phyloP scores from a whole-genome alignment of 2,888 invertebrate genomes.

The Drosophila buzzatii region DNA sequence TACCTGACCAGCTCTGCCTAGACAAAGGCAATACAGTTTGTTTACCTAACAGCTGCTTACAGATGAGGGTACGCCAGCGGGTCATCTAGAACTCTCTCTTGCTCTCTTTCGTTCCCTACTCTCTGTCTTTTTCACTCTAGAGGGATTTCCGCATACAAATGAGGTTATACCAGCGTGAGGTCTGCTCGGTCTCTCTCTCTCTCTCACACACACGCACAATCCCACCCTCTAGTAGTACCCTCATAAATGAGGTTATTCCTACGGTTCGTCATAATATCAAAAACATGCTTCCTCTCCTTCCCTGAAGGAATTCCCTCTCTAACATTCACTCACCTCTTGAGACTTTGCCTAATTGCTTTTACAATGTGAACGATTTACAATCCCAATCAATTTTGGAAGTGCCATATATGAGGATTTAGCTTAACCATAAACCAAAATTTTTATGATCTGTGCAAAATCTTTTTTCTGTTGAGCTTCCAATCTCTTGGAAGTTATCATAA shows the following conservation, averaged over 20 bases:
- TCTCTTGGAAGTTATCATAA: no score
- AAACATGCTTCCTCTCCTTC: background rate
- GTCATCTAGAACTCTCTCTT: background rate
- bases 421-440: background rate
- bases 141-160: background rate
- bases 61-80: conserved; percentile 43
- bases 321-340: background rate
- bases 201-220: background rate
- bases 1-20: conserved; percentile 53
- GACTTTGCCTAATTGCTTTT: conserved; percentile 16
- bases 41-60: conserved; percentile 53
- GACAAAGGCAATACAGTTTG: conserved; percentile 36
- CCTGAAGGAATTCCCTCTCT: background rate
- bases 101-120: background rate
- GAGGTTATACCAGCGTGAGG: background rate
- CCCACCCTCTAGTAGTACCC: background rate
- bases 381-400: background rate
- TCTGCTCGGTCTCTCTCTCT: background rate
- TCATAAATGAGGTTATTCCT: conserved; percentile 1
- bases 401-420: background rate
- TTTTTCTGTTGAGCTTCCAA: no score
- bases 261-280: background rate
- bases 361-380: no score
- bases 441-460: background rate
- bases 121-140: background rate